Evolutionary conservation across 64 coral and sea anemone species (phyloP), one percentile per base, ranked within the genome.

Genomic region (Trachythela sp.): DNA sequence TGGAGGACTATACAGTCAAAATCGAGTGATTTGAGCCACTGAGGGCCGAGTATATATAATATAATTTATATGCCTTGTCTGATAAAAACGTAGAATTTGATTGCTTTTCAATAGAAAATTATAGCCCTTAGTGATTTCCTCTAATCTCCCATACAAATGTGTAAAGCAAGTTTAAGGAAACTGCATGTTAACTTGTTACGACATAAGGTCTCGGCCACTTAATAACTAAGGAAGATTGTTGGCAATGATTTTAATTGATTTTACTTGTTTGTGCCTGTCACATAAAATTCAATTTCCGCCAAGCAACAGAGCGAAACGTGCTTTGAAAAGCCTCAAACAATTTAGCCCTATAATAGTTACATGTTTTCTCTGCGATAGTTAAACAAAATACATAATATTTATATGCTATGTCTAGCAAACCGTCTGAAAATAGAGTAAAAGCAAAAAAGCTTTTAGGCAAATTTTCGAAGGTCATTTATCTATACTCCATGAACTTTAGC

Each of bases 361-460:
- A n/a, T 64, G 20, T 27, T n/a, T 64, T 64, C 56, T n/a, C 5
- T 9, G 26, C 8, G 56, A 2, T n/a, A n/a, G 1, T 27, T 64
- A 64, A n/a, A 64, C 56, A 64, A 64, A 64, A n/a, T 64, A 27
- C 56, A 64, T 64, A 64, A 64, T 64, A 64, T 64, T 64, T 64
- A n/a, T 64, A 64, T 64, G 56, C 56, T 64, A 2, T 64, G 17
- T 64, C 56, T n/a, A 22, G 20, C 20, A 26, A n/a, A 26, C 20
- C 1, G 4, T 64, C 56, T 64, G 56, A 64, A 13, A 6, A 64
- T 64, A 18, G 8, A 64, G 4, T 64, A 64, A n/a, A 64, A 64
- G 26, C 56, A n/a, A 4, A 18, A 64, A 64, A 64, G 56, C 56
- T 64, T 64, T 64, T 64, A n/a, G 26, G 26, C 3, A 64, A 64